Evolutionary conservation across 2,113 vertebrate genomes (phyloP), one percentile per base, ranked within the genome.

Genomic region (Brachyhypopomus occidentalis): DNA sequence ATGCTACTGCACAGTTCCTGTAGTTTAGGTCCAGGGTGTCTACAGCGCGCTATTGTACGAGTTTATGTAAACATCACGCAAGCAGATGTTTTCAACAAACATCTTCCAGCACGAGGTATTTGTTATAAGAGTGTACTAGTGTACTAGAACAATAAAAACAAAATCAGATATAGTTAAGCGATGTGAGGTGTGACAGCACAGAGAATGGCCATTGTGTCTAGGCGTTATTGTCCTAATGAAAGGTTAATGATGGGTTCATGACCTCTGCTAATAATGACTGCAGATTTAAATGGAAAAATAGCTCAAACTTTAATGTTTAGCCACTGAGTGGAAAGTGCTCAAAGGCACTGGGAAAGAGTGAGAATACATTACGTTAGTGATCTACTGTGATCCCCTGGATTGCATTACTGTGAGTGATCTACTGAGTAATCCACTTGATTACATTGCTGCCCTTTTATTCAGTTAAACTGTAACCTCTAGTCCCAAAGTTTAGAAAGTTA

Each of bases 381-480:
- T 30, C 30, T 30, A 30, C 30, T 30, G 30, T 30, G 3, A 30
- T 30, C 12, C 12, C 0, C 12, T 14, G 1, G 12, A 52, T 12
- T 12, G 12, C 45, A 71, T 74, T 81, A 75, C 38, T 6, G 60
- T 58, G 52, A 41, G 56, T 52, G 45, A 52, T 52, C 45, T 52
- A 14, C 41, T 58, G n/a, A 6, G 2, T 74, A 75, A 81, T 75
- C 64, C 79, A 60, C 25, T 7, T 72, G 62, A 30, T 69, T 41
- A 45, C 45, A 27, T 81, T 75, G 25, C 60, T 45, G 38, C 27
- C 19, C 22, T 30, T 56, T 59, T 38, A 70, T 41, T 70, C 22
- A 70, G 66, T 20, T 41, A 56, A 80, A 74, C 62, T 58, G 72
- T 56, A 74, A 75, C 38, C 48, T 67, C 66, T 58, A 81, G 20